Percentiles rank a stretch among this genome's conserved stretches.
Conservation (phyloP, 2,888 invertebrate genomes). For the Papilio protenor region DNA sequence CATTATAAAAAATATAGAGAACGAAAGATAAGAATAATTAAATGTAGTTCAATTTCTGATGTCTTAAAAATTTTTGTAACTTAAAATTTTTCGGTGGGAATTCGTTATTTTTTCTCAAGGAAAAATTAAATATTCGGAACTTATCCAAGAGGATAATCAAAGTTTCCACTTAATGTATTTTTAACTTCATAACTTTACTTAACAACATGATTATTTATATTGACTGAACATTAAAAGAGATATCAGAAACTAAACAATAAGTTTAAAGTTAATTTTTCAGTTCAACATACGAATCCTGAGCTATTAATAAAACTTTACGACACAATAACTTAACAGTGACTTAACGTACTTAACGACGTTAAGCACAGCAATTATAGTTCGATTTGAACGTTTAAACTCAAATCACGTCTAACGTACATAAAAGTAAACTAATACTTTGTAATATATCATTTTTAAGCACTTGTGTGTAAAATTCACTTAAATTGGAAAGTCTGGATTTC, state of each 20-base stretch:
- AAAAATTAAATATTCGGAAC: constrained; percentile 14
- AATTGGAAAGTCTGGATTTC: background rate
- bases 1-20: too few relatives aligned
- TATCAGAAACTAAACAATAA: background rate
- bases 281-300: constrained; percentile 14
- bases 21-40: background rate
- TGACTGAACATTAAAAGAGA: background rate
- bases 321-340: constrained; percentile 33
- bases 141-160: background rate
- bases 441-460: constrained; percentile 1
- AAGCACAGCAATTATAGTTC: constrained; percentile 27
- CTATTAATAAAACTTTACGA: constrained; percentile 31
- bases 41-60: background rate
- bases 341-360: constrained; percentile 26
- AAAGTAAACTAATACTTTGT: background rate
- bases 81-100: background rate
- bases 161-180: background rate
- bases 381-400: constrained; percentile 5
- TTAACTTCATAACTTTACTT: background rate
- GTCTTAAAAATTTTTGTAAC: background rate
- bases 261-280: constrained; percentile 6
- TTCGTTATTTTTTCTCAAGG: background rate
- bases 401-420: constrained; percentile 11
- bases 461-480: background rate
- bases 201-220: background rate